Conservation (phyloP, 92 coral and sea anemone species). For the Porites lobata region DNA sequence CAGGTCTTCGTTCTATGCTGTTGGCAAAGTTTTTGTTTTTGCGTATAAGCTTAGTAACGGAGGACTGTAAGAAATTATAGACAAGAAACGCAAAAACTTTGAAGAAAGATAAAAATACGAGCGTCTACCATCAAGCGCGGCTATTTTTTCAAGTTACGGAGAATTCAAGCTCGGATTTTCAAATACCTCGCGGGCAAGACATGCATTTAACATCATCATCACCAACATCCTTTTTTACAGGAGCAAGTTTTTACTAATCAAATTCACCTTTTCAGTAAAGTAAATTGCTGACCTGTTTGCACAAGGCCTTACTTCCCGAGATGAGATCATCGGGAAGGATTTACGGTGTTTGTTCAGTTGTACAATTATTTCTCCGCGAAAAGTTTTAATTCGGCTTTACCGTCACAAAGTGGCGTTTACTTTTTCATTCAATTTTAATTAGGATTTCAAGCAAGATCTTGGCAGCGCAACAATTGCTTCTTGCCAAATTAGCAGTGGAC, state of each 20-base stretch:
- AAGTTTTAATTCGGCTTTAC: conserved; percentile 11
- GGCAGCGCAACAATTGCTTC: conserved; percentile 31
- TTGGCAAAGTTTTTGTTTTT: conserved; percentile 16
- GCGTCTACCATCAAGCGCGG: neutral
- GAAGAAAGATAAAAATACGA: neutral
- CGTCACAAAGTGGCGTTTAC: conserved; percentile 24
- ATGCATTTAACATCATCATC: neutral
- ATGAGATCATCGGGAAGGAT: conserved; percentile 25
- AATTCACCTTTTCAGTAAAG: neutral
- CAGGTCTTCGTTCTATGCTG: conserved; percentile 26
- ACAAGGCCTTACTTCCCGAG: neutral
- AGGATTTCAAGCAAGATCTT: neutral
- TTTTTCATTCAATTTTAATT: conserved; percentile 41
- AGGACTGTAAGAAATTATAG: neutral
- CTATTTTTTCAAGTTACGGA: neutral
- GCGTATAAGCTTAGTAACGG: neutral
- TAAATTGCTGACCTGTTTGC: conserved; percentile 23
- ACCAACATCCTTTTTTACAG: neutral
- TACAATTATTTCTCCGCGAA: conserved; percentile 2
- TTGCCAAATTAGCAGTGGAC: neutral
- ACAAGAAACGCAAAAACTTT: neutral
- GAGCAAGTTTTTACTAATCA: conserved; percentile 6
- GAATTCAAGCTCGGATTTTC: neutral
- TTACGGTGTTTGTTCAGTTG: conserved; percentile 24
- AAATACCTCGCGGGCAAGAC: neutral